These are phyloP conservation scores for Spizella passerina DNA, from an alignment of 2,797 vertebrate species.

Conservation along the genomic window DNA sequence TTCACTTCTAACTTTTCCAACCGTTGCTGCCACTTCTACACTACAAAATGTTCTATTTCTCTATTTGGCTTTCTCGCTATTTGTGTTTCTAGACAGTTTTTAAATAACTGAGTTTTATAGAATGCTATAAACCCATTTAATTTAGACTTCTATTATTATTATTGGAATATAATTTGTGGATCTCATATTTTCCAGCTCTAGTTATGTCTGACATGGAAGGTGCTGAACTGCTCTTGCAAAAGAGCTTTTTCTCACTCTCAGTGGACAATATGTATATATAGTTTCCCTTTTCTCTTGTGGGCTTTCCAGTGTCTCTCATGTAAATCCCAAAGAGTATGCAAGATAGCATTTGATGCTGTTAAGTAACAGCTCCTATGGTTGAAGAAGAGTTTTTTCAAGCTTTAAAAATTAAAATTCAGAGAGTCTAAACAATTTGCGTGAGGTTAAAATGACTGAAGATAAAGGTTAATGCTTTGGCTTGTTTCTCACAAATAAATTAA, in stretches of 20 bases:
- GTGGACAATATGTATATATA: neutral
- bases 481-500: neutral
- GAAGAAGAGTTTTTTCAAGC: neutral
- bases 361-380: neutral
- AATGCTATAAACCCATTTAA: neutral
- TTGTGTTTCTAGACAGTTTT: slow-evolving; percentile 27
- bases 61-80: neutral
- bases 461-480: neutral
- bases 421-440: neutral
- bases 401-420: neutral
- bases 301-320: neutral
- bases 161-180: neutral
- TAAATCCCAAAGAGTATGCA: neutral
- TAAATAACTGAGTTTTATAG: neutral
- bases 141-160: slow-evolving; percentile 32
- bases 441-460: neutral
- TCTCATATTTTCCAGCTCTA: neutral
- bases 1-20: slow-evolving; percentile 11
- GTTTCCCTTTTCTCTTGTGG: neutral
- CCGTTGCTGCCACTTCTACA: accelerated
- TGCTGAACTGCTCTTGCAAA: neutral
- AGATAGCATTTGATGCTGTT: neutral
- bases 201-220: neutral
- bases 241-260: neutral
- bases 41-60: neutral